These are phyloP conservation scores for Eristalinus sepulchralis DNA, from an alignment of 2,888 invertebrate genomes.

Conservation along the genomic window DNA sequence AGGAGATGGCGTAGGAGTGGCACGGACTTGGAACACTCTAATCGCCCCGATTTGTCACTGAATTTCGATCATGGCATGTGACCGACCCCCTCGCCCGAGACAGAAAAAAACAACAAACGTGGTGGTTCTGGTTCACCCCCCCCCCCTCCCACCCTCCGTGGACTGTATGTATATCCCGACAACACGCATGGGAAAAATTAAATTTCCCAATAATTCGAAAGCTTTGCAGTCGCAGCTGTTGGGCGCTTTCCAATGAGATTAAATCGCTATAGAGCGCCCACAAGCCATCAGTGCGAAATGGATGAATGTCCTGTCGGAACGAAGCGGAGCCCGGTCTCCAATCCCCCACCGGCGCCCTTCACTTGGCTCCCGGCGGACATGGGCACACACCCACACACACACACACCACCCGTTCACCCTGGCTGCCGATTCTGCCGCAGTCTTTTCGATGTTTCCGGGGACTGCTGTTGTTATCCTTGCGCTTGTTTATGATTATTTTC, in stretches of 20 bases:
- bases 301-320: constrained; percentile 68
- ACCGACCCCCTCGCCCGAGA: background rate
- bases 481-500: constrained; percentile 67
- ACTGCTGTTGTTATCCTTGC: constrained; percentile 66
- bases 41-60: constrained; percentile 55
- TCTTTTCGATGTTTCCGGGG: constrained; percentile 32
- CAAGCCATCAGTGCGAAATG: constrained; percentile 77
- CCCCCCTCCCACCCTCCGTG: too few species aligned
- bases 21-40: constrained; percentile 23
- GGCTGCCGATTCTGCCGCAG: background rate
- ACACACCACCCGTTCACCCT: background rate
- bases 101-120: background rate
- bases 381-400: background rate
- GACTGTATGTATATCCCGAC: background rate
- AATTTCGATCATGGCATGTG: constrained; percentile 28
- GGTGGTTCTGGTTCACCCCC: background rate
- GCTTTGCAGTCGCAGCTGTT: constrained; percentile 78
- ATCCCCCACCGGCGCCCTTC: background rate
- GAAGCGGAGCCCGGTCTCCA: background rate
- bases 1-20: background rate
- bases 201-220: constrained; percentile 76
- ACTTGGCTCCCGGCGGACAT: background rate
- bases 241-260: constrained; percentile 80
- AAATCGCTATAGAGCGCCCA: constrained; percentile 79
- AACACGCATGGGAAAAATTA: constrained; percentile 74